Percentiles rank a stretch among this genome's conserved stretches.
phyloP scores from a whole-genome alignment of 2,797 vertebrate genomes.

The Enteromius afrohamiltoni region DNA sequence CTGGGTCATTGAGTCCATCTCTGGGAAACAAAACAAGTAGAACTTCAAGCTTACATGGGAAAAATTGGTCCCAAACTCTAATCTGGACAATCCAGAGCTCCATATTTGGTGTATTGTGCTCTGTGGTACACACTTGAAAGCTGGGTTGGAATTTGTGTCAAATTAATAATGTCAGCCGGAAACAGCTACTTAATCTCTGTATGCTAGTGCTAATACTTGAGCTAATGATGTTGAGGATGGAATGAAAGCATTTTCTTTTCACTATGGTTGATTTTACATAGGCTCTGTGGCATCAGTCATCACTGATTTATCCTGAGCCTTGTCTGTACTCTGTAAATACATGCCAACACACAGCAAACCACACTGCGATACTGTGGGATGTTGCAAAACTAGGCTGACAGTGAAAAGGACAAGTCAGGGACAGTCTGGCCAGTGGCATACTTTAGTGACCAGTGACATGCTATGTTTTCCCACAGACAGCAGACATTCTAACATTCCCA shows the following conservation, averaged over 20 bases:
- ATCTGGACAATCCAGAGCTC: slow-evolving; percentile 38
- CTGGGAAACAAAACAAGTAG: slow-evolving; percentile 58
- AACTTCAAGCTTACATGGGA: slow-evolving; percentile 55
- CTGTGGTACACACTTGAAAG: slow-evolving; percentile 31
- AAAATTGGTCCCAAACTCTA: slow-evolving; percentile 43
- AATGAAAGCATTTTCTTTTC: slow-evolving; percentile 15
- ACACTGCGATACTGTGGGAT: neutral
- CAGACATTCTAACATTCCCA: slow-evolving; percentile 72
- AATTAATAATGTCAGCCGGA: slow-evolving; percentile 43
- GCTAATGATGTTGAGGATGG: slow-evolving; percentile 5
- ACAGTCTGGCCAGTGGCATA: slow-evolving; percentile 73
- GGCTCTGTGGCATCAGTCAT: slow-evolving; percentile 19
- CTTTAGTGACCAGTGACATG: slow-evolving; percentile 68
- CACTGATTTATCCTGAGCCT: slow-evolving; percentile 25
- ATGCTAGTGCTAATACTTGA: slow-evolving; percentile 29
- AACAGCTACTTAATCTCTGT: slow-evolving; percentile 44
- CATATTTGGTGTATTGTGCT: slow-evolving; percentile 55
- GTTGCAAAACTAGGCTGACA: slow-evolving; percentile 65
- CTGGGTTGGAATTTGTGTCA: slow-evolving; percentile 45
- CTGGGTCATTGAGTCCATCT: slow-evolving; percentile 55
- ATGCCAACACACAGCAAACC: slow-evolving; percentile 21
- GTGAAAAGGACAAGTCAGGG: slow-evolving; percentile 68
- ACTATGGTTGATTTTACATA: neutral
- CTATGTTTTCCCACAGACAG: slow-evolving; percentile 77
- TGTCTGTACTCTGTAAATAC: neutral